A percentile compares a stretch with the other conserved stretches of the same genome.
These are phyloP conservation scores for Lophura nycthemera DNA, from an alignment of 2,113 vertebrate genomes.

Conservation along the genomic window DNA sequence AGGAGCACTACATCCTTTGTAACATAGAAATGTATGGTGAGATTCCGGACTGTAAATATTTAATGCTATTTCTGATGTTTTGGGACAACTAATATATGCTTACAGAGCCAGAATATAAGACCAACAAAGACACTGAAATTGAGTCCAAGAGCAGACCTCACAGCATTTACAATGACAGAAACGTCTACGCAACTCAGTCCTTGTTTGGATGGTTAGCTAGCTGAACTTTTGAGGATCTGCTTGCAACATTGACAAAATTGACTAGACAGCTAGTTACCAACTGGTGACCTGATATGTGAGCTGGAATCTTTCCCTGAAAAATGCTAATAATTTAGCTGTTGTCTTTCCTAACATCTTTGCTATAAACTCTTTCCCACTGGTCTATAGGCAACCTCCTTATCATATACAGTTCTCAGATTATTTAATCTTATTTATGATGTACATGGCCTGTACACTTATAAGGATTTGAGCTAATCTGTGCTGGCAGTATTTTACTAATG, in stretches of 20 bases:
- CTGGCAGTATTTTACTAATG: background rate
- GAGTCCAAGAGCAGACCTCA: background rate
- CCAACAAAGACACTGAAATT: background rate
- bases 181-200: background rate
- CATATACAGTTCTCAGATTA: background rate
- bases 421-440: background rate
- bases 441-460: accelerated
- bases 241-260: background rate
- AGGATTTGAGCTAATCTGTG: accelerated
- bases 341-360: background rate
- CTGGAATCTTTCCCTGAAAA: background rate
- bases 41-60: background rate
- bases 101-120: background rate
- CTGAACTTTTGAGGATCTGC: background rate
- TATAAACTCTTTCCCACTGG: background rate
- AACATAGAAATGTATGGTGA: background rate
- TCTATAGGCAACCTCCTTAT: background rate
- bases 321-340: background rate
- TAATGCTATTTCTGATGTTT: background rate
- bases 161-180: background rate
- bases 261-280: background rate
- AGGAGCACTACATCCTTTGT: background rate
- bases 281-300: background rate
- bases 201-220: background rate
- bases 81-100: background rate